Base-by-base conservation (phyloP, 2,888 invertebrate genomes). In the Drosophila villosipedis region DNA sequence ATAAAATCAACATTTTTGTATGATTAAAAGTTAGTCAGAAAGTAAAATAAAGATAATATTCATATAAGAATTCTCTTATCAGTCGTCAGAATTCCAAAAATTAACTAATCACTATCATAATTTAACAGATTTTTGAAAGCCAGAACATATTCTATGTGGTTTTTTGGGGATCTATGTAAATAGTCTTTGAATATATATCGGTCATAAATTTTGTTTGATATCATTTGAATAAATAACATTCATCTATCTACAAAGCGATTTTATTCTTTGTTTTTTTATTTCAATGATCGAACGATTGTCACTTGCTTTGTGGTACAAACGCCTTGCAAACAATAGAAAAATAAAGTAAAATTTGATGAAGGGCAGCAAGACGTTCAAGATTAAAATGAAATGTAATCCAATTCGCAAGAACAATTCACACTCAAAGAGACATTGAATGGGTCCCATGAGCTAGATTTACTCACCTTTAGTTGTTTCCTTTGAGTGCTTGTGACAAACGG, bases 371-470 rank as follows among this genome's bases (percentile, higher is more conserved):
- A 41, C 37, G 55, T 57, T 49, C n/a, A 30, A 75, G 50, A 80
- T 47, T 62, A 30, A 67, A 54, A 73, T 49, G 65, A 58, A 84
- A 71, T 71, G 58, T 61, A 73, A 83, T 71, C 43, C 63, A 72
- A 64, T 76, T 61, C 55, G 14, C 49, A 25, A 47, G 4, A 16
- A 47, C 69, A 72, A 64, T 79, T 67, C 66, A 12, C 54, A 59
- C 25, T 41, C 54, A 33, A 63, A 35, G 39, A 41, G 37, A 61
- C 49, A 64, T 63, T 88, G 68, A 68, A 83, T 70, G 68, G n/a
- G 62, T 71, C 90, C 90, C 83, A 4, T 22, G 83, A 82, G 89
- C 55, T 64, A 59, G 58, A 86, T 80, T 76, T 55, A 59, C 81
- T 33, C 43, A 69, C 76, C 74, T 89, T 73, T 49, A 61, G 59